Conservation (phyloP, 2,797 vertebrate species). For the Petrocephalus sullivani region DNA sequence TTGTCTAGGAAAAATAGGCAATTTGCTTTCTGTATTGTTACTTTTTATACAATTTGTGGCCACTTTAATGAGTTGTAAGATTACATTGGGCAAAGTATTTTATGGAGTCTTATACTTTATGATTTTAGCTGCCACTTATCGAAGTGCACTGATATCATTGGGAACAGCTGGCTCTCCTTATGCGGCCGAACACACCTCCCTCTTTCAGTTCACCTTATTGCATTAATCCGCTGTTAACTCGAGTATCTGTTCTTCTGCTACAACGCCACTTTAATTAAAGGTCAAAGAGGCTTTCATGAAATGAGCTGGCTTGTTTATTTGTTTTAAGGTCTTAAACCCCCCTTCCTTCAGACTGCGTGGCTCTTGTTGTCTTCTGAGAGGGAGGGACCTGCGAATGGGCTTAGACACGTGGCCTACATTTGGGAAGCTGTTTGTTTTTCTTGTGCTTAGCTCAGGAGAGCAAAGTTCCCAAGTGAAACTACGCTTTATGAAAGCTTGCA, state of each 20-base stretch:
- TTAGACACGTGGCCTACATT: slow-evolving; percentile 11
- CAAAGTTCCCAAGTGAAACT: neutral
- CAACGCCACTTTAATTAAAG: slow-evolving; percentile 4
- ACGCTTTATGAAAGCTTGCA: neutral
- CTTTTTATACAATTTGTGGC: neutral
- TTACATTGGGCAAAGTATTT: neutral
- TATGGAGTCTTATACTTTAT: neutral
- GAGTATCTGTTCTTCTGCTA: neutral
- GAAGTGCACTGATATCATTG: neutral
- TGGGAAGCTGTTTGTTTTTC: neutral
- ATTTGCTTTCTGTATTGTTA: neutral
- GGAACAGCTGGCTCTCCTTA: neutral
- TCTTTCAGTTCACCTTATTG: neutral
- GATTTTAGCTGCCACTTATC: neutral
- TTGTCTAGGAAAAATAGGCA: neutral
- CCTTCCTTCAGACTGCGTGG: neutral
- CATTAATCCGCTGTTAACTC: neutral
- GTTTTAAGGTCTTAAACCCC: neutral
- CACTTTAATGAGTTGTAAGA: neutral
- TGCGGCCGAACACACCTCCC: neutral
- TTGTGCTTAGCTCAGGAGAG: neutral
- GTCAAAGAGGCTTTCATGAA: slow-evolving; percentile 5
- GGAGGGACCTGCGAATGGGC: neutral
- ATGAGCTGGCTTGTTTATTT: neutral
- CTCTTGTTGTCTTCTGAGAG: neutral